These are phyloP conservation scores for Circaetus cinerascens DNA, from an alignment of 2,113 vertebrate species.

Conservation along the genomic window DNA sequence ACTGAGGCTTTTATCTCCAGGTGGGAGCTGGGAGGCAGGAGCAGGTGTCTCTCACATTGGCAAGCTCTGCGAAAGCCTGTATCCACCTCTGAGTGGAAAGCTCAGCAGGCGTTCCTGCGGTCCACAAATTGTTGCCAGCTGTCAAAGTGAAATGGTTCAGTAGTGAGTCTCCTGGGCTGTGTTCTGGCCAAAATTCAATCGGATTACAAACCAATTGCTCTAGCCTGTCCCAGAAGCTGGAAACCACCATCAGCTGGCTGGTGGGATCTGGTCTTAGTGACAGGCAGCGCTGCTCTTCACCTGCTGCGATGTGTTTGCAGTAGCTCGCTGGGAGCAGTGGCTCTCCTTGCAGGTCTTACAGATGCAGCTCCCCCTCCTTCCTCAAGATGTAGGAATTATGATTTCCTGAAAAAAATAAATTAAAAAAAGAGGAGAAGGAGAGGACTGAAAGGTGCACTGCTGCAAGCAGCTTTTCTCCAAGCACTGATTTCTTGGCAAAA, in stretches of 20 bases:
- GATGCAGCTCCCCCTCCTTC: not conserved
- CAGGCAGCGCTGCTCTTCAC: not conserved
- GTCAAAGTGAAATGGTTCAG: not conserved
- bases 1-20: not conserved
- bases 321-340: not conserved
- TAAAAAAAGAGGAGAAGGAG: not conserved
- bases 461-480: not conserved
- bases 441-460: not conserved
- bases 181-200: not conserved
- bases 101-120: not conserved
- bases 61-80: not conserved
- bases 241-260: constrained; percentile 1
- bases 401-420: not conserved
- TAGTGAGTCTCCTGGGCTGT: not conserved
- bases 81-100: not conserved
- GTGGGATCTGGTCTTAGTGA: not conserved
- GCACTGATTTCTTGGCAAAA: not conserved
- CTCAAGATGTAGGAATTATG: not conserved
- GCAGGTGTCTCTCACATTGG: not conserved
- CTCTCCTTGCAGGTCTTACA: not conserved
- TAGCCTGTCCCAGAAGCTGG: constrained; percentile 21
- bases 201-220: constrained; percentile 24
- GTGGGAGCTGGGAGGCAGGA: constrained; percentile 11
- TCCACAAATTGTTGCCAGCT: not conserved
- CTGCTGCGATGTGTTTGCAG: not conserved